Evolutionary conservation across 2,113 vertebrate species (phyloP).

Genomic region (Antidorcas marsupialis): DNA sequence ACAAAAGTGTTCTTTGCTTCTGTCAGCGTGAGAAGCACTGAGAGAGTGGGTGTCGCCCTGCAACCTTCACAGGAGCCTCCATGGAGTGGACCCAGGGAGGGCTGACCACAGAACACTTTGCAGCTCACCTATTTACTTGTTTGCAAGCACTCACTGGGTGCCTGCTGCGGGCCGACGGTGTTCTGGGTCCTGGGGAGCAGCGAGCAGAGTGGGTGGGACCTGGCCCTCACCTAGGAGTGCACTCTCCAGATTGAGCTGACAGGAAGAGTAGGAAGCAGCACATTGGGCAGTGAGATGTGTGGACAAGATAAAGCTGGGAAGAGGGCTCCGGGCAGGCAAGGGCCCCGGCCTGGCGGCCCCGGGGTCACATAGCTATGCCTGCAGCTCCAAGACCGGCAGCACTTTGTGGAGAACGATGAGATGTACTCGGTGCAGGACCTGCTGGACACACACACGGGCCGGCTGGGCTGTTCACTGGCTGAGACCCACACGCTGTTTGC

Average conservation of each 20-base stretch:
- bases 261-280: background rate
- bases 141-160: background rate
- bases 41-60: accelerated
- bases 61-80: background rate
- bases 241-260: background rate
- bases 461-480: constrained; percentile 92
- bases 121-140: accelerated
- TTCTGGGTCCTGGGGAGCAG: background rate
- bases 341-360: accelerated
- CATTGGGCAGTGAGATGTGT: too few species aligned
- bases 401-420: constrained; percentile 98
- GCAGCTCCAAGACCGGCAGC: constrained; percentile 97
- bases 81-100: background rate
- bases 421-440: constrained; percentile 99
- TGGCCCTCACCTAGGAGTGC: background rate
- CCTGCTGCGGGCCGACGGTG: background rate
- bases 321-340: accelerated
- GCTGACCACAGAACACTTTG: background rate
- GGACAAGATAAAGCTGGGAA: too few species aligned
- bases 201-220: background rate
- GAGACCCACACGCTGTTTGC: constrained; percentile 98
- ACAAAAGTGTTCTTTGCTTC: too few species aligned
- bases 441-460: constrained; percentile 90
- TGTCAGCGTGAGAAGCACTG: too few species aligned
- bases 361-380: accelerated